Evolutionary conservation across 1,140 invertebrate genomes (phyloP).

Genomic region (Paraescarpia echinospica): DNA sequence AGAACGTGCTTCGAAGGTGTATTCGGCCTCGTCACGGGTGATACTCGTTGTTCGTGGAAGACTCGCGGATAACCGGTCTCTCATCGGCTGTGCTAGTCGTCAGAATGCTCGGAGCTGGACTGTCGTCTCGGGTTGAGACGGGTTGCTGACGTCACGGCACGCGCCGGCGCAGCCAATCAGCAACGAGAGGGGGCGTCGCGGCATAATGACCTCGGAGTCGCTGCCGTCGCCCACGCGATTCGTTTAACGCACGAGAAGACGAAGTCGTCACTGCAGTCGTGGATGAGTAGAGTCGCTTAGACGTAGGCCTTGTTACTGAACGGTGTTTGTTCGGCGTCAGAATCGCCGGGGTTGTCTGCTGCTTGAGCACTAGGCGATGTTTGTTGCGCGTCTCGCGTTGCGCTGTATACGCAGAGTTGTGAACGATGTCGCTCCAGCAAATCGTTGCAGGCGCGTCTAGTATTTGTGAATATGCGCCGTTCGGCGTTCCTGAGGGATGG

Average conservation of each 20-base stretch:
- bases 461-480: neutral
- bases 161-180: neutral
- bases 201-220: neutral
- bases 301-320: neutral
- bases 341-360: neutral
- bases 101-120: neutral
- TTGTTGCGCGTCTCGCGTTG: neutral
- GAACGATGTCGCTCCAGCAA: neutral
- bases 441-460: neutral
- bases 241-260: neutral
- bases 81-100: neutral
- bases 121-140: neutral
- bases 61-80: neutral
- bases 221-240: neutral
- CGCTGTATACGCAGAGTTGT: neutral
- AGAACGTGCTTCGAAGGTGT: neutral
- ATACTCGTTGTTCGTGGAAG: neutral
- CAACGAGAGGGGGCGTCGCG: neutral
- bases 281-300: neutral
- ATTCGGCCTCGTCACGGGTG: neutral
- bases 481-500: neutral
- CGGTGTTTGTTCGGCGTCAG: neutral
- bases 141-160: neutral
- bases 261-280: too few relatives aligned
- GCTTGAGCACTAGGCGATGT: neutral